Evolutionary conservation across 2,113 vertebrate genomes (phyloP), one percentile per base, ranked within the genome.

Genomic region (Paramisgurnus dabryanus): DNA sequence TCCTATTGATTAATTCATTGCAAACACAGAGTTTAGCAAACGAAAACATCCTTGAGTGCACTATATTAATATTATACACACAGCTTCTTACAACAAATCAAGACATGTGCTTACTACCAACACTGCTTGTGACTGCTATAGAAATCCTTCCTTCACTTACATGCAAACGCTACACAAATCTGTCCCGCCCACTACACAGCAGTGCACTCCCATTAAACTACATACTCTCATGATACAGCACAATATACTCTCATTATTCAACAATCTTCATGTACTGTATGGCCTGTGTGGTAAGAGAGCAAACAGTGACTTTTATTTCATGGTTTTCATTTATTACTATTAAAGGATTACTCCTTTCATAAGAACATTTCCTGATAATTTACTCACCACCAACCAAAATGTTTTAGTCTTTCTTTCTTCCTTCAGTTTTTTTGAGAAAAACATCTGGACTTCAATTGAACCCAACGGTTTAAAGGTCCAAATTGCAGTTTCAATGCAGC

Each of bases 121-220:
- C 27, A 7, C 43, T 13, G 41, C 55, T 11, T 67, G 63, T 17
- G 49, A 27, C 18, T 50, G 40, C 22, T 43, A 40, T 13, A 67
- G 17, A 66, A 72, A 72, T 70, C 6, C 53, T 13, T 7, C 13
- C 15, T 27, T 50, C 39, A 58, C 5, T 66, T 66, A 80, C 68
- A 80, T 72, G 67, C 63, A 76, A 74, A 72, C n/a, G 61, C 47
- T 61, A 78, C 43, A 45, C 43, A 84, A 84, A 69, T 60, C 57
- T 41, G 43, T n/a, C 47, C n/a, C 11, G 4, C 53, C 65, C 72
- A 49, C 53, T 58, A 40, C 18, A 13, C 3, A 57, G 64, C 45
- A 47, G 45, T 47, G 45, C 27, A 34, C 27, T 34, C 27, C 27
- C 27, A 34, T 34, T 34, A 34, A 34, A 34, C 1, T 3, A 3